A percentile compares a stretch with the other conserved stretches of the same genome.
Evolutionary conservation across 2,113 vertebrate genomes (phyloP).

Genomic region (Syrrhaptes paradoxus): DNA sequence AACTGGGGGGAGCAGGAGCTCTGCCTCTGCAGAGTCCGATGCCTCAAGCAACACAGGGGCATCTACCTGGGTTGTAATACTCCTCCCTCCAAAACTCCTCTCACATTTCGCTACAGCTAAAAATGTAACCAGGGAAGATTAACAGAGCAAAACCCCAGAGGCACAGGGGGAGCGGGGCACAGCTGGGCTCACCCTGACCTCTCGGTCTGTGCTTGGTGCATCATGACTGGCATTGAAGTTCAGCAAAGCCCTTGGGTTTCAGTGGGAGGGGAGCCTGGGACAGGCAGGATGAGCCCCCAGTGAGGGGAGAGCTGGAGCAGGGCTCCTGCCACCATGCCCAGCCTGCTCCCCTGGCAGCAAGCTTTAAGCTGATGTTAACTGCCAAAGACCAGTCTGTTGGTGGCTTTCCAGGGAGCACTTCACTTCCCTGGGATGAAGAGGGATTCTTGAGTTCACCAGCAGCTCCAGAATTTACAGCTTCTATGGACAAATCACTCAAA

Average conservation of each 20-base stretch:
- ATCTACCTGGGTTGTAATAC: not conserved
- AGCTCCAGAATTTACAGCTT: not conserved
- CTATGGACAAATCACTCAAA: not conserved
- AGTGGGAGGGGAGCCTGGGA: fast-evolving
- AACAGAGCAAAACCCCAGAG: fast-evolving
- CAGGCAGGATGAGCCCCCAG: not conserved
- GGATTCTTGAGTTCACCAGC: not conserved
- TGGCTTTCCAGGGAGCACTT: not conserved
- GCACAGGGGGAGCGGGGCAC: fast-evolving
- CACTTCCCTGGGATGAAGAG: not conserved
- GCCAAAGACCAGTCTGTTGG: fast-evolving
- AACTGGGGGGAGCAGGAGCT: fast-evolving
- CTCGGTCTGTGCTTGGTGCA: fast-evolving
- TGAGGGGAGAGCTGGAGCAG: fast-evolving
- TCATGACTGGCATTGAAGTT: fast-evolving
- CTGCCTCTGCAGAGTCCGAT: not conserved
- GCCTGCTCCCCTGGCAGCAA: not conserved
- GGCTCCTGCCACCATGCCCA: not conserved
- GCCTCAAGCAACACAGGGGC: not conserved
- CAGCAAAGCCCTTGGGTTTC: not conserved
- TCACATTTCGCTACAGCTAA: not conserved
- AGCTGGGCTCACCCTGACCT: not conserved
- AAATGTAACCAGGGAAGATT: not conserved
- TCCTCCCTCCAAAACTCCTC: not conserved
- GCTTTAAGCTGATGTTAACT: not conserved